phyloP scores from a whole-genome alignment of 2,888 invertebrate genomes.

The Eupithecia tripunctaria region DNA sequence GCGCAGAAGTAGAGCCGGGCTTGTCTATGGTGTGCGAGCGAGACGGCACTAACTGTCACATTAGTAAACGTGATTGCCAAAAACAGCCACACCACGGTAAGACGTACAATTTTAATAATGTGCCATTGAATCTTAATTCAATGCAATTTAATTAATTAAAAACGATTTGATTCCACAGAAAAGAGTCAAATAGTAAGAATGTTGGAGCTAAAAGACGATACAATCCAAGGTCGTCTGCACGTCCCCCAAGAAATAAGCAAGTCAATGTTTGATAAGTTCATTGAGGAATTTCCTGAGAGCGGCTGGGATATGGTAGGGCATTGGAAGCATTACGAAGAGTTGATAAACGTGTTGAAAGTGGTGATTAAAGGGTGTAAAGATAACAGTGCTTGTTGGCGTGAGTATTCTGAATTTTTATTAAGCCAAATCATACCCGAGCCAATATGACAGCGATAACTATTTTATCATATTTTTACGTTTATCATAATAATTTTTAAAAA shows the following conservation, averaged over 20 bases:
- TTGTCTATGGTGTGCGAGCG: slow-evolving; percentile 72
- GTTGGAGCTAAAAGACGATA: slow-evolving; percentile 61
- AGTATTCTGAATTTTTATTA: slow-evolving; percentile 41
- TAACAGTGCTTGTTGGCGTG: slow-evolving; percentile 60
- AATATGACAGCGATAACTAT: no score
- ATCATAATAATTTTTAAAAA: no score
- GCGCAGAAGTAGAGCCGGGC: slow-evolving; percentile 68
- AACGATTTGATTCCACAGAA: slow-evolving; percentile 49
- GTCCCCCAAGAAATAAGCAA: slow-evolving; percentile 53
- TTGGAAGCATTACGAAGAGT: slow-evolving; percentile 57
- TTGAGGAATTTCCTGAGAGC: slow-evolving; percentile 58
- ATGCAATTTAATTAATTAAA: no score
- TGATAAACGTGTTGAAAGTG: slow-evolving; percentile 59
- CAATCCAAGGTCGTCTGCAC: slow-evolving; percentile 43
- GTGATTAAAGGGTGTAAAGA: slow-evolving; percentile 62
- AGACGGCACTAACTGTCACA: slow-evolving; percentile 69
- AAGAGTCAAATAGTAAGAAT: slow-evolving; percentile 61
- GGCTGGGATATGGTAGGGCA: slow-evolving; percentile 57
- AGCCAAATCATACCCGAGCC: no score
- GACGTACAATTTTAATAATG: background rate
- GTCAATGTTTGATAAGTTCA: slow-evolving; percentile 60
- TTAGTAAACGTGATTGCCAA: slow-evolving; percentile 64
- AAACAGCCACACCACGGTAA: slow-evolving; percentile 54
- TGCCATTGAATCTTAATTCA: no score
- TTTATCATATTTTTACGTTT: no score